Evolutionary conservation across 2,113 vertebrate genomes (phyloP), one percentile per base, ranked within the genome.

Genomic region (Genyomyrus donnyi): DNA sequence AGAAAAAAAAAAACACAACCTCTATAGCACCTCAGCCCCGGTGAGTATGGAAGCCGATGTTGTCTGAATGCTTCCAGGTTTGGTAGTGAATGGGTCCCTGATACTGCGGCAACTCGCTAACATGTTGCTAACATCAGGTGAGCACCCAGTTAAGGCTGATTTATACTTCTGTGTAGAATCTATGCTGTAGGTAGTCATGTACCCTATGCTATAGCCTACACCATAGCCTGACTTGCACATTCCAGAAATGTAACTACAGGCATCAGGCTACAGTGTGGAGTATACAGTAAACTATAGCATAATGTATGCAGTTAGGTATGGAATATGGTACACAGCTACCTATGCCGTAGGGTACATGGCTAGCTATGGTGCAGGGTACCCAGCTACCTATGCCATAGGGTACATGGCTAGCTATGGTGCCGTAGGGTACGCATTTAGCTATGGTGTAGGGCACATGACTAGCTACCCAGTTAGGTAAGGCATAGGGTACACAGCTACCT

Each of bases 371-470:
- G 39, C 15, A 52, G 13, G 50, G 50, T 52, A 52, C 50, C 0
- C 50, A 17, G 50, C 50, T 3, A 52, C 50, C 50, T 52, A 52
- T 52, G 50, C 49, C 11, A 11, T 50, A 50, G 49, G 11, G 49
- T 15, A 50, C 49, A 11, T 2, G 10, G 9, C 46, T 49, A 11
- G 10, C 48, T 49, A 49, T 49, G 48, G 10, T 11, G 35, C 10
- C 11, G 49, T 11, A 49, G 48, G 48, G 10, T 1, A 49, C 48
- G 13, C 50, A 17, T 35, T 46, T 49, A 49, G 49, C 49, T 13
- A 50, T 92, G 94, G 94, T 93, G 93, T 93, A 92, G 93, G 93
- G 95, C 94, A 94, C 94, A 94, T 9, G 3, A 2, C 39, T 3
- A 35, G 13, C 50, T 52, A 49, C 48, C 48, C 3, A 52, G 3